These are phyloP conservation scores for Danionella cerebrum DNA, from an alignment of 2,113 vertebrate species.

Conservation along the genomic window DNA sequence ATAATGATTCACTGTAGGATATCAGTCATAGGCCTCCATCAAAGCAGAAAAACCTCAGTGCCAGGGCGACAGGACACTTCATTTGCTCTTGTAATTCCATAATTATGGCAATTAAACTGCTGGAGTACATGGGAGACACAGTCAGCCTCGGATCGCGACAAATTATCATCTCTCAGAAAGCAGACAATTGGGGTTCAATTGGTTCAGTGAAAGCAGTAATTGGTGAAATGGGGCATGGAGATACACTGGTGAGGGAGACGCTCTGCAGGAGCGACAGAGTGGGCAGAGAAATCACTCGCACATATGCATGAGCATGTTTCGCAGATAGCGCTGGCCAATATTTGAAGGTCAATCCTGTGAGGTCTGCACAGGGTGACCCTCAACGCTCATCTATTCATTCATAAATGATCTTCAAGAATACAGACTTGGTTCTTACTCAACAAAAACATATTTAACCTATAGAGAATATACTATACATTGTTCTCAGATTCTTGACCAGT, in stretches of 20 bases:
- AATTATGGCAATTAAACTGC: conserved; percentile 41
- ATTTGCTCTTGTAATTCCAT: conserved; percentile 59
- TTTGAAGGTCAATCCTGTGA: too few relatives aligned
- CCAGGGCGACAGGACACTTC: conserved; percentile 47
- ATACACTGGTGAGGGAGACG: background rate
- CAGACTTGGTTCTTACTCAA: too few relatives aligned
- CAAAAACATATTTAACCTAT: too few relatives aligned
- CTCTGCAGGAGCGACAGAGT: background rate
- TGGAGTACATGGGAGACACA: conserved; percentile 3
- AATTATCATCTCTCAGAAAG: conserved; percentile 30
- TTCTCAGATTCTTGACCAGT: too few relatives aligned
- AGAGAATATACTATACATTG: too few relatives aligned
- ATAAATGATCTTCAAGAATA: too few relatives aligned
- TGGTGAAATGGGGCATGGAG: conserved; percentile 24
- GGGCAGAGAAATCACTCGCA: background rate
- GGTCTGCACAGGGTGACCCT: too few relatives aligned
- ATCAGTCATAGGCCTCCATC: background rate
- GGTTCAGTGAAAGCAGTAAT: conserved; percentile 35
- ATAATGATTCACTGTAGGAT: background rate
- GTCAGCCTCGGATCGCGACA: conserved; percentile 8
- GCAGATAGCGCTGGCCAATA: too few relatives aligned
- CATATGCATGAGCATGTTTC: too few relatives aligned
- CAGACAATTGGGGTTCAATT: conserved; percentile 13
- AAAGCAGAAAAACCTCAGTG: conserved; percentile 20
- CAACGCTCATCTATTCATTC: too few relatives aligned